Evolutionary conservation across 2,888 invertebrate species (phyloP).

Genomic region (Ischnus inquisitorius): DNA sequence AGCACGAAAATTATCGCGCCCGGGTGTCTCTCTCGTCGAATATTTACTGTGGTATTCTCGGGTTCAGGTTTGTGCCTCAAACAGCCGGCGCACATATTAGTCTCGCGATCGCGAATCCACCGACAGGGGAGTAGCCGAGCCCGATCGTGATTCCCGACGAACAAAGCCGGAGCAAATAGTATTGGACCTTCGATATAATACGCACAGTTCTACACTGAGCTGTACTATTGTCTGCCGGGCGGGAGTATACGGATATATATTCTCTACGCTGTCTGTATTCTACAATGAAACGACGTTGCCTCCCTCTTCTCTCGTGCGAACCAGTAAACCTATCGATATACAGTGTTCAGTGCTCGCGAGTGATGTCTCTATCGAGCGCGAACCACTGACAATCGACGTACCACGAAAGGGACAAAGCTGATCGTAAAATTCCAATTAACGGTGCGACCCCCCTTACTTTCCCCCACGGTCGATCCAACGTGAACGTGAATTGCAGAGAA

Average conservation of each 20-base stretch:
- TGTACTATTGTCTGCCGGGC: too few species aligned
- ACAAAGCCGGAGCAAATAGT: constrained; percentile 36
- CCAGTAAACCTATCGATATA: constrained; percentile 23
- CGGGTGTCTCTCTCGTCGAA: neutral
- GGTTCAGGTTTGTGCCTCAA: constrained; percentile 28
- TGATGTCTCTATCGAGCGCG: constrained; percentile 74
- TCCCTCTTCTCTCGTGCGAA: neutral
- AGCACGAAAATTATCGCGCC: constrained; percentile 31
- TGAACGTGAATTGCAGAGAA: constrained; percentile 41
- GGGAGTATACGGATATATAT: too few species aligned
- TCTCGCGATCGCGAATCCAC: constrained; percentile 31
- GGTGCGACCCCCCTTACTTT: constrained; percentile 15
- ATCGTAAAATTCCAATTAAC: constrained; percentile 79
- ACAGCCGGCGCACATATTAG: constrained; percentile 2
- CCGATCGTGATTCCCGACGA: constrained; percentile 25
- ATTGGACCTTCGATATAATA: neutral
- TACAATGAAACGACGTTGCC: constrained; percentile 22
- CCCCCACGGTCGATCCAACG: constrained; percentile 37
- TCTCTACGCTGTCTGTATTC: neutral
- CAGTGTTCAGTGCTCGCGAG: constrained; percentile 50
- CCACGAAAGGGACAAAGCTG: constrained; percentile 72
- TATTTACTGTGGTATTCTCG: constrained; percentile 23
- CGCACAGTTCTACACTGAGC: neutral
- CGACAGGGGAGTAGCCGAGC: constrained; percentile 13
- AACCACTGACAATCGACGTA: constrained; percentile 71